Conservation (phyloP, 1,140 invertebrate species). For the Nylanderia fulva region DNA sequence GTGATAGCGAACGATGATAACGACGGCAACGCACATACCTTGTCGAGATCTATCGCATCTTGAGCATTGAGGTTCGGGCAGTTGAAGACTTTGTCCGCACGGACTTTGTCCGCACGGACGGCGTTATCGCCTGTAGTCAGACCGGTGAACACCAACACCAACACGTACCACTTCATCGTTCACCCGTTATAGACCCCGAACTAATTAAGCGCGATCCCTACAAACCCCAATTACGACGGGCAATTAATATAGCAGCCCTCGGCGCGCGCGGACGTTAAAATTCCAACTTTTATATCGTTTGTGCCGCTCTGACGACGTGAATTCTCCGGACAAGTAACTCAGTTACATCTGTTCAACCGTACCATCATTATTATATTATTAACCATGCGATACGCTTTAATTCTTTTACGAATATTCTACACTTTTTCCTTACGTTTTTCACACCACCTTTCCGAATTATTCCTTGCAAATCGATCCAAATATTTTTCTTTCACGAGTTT, state of each 20-base stretch:
- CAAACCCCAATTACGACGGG: slow-evolving; percentile 45
- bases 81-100: slow-evolving; percentile 32
- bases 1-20: not conserved
- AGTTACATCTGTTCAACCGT: slow-evolving; percentile 7
- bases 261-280: not conserved
- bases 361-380: not conserved
- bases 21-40: slow-evolving; percentile 47
- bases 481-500: not conserved
- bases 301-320: not conserved
- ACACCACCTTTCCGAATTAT: not conserved
- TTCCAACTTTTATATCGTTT: not conserved
- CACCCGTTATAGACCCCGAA: slow-evolving; percentile 30
- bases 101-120: slow-evolving; percentile 50
- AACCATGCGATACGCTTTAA: not conserved
- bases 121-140: slow-evolving; percentile 68
- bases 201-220: slow-evolving; percentile 53
- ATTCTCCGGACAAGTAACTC: not conserved
- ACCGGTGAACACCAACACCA: slow-evolving; percentile 68
- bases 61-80: slow-evolving; percentile 69
- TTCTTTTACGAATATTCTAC: not conserved
- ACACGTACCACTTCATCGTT: slow-evolving; percentile 74
- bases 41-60: slow-evolving; percentile 71
- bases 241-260: slow-evolving; percentile 18
- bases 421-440: not conserved
- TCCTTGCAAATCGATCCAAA: not conserved